phyloP scores from a whole-genome alignment of 2,888 invertebrate genomes.

The Tipula unca region DNA sequence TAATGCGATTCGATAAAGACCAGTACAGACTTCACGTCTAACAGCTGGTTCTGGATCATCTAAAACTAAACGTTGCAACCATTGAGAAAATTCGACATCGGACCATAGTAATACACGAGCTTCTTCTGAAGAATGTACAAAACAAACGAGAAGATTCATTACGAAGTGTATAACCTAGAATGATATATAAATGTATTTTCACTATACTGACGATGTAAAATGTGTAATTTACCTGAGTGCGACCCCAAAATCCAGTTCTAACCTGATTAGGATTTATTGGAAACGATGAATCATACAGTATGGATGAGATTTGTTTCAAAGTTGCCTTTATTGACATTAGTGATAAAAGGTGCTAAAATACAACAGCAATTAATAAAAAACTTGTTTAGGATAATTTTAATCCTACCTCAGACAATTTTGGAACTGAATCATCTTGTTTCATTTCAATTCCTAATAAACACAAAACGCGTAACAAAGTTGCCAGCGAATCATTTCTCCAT shows the following conservation, averaged over 20 bases:
- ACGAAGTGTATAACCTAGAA: conserved; percentile 69
- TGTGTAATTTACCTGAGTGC: conserved; percentile 56
- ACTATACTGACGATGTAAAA: no score
- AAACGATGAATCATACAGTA: conserved; percentile 77
- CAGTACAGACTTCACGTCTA: conserved; percentile 83
- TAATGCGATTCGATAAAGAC: conserved; percentile 79
- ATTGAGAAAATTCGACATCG: conserved; percentile 63
- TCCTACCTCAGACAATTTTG: conserved; percentile 37
- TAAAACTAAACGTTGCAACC: conserved; percentile 75
- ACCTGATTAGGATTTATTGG: conserved; percentile 74
- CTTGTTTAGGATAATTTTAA: conserved; percentile 43
- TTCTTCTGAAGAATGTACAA: conserved; percentile 79
- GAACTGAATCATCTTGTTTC: conserved; percentile 47
- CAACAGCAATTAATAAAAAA: conserved; percentile 40
- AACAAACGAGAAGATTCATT: conserved; percentile 84
- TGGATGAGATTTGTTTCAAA: conserved; percentile 74
- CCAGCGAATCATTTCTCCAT: conserved; percentile 93
- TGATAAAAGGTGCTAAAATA: conserved; percentile 48
- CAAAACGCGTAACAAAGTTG: conserved; percentile 73
- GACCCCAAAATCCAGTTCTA: conserved; percentile 87
- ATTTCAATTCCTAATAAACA: conserved; percentile 72
- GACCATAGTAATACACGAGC: conserved; percentile 69
- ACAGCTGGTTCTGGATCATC: conserved; percentile 91
- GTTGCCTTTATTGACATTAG: conserved; percentile 80
- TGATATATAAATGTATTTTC: conserved; percentile 41